phyloP scores from a whole-genome alignment of 2,888 invertebrate species.

The Dione vanillae region DNA sequence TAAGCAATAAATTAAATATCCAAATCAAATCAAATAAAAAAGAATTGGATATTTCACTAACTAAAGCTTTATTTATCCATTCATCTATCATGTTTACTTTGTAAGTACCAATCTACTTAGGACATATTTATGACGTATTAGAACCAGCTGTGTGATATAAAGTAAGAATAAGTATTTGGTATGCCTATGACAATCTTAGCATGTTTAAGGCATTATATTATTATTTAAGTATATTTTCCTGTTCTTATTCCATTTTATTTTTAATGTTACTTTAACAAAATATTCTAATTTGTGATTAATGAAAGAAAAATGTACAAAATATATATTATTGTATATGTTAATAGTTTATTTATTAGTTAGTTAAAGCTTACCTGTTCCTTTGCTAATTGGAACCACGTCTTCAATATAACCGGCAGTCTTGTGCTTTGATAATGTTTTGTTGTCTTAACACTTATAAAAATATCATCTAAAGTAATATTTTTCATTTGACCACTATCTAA shows the following conservation, averaged over 20 bases:
- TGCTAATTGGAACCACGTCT: constrained; percentile 98
- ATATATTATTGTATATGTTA: too few species aligned
- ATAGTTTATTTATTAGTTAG: not conserved
- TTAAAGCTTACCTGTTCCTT: constrained; percentile 90
- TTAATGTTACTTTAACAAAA: not conserved
- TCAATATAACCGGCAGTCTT: constrained; percentile 93
- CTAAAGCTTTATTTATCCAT: too few species aligned
- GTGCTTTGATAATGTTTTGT: constrained; percentile 93
- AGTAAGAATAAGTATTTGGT: constrained; percentile 18
- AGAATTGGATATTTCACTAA: too few species aligned
- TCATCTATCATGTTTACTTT: not conserved
- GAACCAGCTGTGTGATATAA: constrained; percentile 28
- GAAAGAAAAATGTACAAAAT: not conserved
- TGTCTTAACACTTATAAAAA: constrained; percentile 98
- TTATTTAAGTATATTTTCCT: not conserved
- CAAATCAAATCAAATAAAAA: too few species aligned
- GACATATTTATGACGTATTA: not conserved
- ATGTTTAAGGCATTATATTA: not conserved
- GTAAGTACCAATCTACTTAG: not conserved
- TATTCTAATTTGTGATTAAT: not conserved
- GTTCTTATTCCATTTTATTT: not conserved
- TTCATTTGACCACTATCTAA: constrained; percentile 71
- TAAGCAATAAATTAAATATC: too few species aligned
- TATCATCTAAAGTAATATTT: constrained; percentile 90
- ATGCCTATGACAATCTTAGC: not conserved